Evolutionary conservation across 2,888 invertebrate species (phyloP).

Genomic region (Drosophila percnosoma): DNA sequence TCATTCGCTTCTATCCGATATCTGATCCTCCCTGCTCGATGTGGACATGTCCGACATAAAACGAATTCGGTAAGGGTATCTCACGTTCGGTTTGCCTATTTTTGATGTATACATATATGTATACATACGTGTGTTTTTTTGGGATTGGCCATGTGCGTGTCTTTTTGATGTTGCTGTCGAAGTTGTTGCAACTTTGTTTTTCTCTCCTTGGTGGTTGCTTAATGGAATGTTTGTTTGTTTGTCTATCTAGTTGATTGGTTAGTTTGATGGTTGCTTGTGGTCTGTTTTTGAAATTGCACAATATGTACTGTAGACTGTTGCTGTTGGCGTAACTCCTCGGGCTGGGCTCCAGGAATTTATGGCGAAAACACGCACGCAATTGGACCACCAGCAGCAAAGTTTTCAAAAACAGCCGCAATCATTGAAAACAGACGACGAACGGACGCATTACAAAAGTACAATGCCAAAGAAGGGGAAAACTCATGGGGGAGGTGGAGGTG

Average conservation of each 20-base stretch:
- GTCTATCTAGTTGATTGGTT: constrained; percentile 34
- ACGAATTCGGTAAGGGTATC: not conserved
- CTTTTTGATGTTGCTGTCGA: not conserved
- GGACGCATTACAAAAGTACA: constrained; percentile 12
- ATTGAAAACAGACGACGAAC: constrained; percentile 28
- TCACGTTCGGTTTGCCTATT: not conserved
- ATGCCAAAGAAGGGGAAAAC: not conserved
- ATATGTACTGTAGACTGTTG: constrained; percentile 3
- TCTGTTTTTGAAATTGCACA: constrained; percentile 33
- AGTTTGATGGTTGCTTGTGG: constrained; percentile 37
- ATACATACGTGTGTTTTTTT: not conserved
- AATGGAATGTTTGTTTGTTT: constrained; percentile 16
- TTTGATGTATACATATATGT: not conserved
- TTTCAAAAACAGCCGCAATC: constrained; percentile 18
- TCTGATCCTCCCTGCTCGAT: not conserved
- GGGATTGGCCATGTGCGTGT: constrained; percentile 20
- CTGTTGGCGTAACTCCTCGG: constrained; percentile 23
- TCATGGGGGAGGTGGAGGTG: not conserved
- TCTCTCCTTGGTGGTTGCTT: constrained; percentile 12
- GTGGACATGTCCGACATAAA: not conserved
- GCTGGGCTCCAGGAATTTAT: constrained; percentile 52
- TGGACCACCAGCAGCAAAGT: constrained; percentile 28
- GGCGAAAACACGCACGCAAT: constrained; percentile 67
- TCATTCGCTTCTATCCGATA: not conserved
- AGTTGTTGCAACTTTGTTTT: constrained; percentile 3